Evolutionary conservation across 2,113 vertebrate species (phyloP).

Genomic region (Acanthisitta chloris): DNA sequence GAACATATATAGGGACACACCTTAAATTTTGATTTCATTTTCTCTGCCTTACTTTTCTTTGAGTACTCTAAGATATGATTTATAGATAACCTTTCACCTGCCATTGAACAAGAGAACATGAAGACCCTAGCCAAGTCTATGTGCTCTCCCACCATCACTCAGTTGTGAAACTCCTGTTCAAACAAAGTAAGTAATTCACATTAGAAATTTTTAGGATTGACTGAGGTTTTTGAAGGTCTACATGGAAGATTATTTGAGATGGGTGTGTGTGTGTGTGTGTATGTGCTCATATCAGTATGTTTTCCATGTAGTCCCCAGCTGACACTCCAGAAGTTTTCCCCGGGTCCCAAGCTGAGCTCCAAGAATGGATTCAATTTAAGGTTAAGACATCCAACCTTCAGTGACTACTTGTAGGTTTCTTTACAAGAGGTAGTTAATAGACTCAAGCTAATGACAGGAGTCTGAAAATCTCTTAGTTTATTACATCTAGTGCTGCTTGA

Average conservation of each 20-base stretch:
- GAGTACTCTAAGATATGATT: not conserved
- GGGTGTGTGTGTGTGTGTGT: rapidly evolving
- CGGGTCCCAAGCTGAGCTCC: not conserved
- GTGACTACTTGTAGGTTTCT: not conserved
- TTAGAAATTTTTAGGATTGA: not conserved
- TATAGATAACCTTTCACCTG: not conserved
- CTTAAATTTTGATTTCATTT: not conserved
- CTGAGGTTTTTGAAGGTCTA: not conserved
- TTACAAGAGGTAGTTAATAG: not conserved
- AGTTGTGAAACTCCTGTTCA: not conserved
- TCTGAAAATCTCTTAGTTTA: not conserved
- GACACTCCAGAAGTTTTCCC: not conserved
- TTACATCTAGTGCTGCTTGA: not conserved
- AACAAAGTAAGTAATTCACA: not conserved
- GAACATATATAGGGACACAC: not conserved
- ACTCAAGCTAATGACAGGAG: not conserved
- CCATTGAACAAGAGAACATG: not conserved
- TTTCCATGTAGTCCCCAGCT: not conserved
- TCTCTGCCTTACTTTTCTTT: not conserved
- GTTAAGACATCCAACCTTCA: not conserved
- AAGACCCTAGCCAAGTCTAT: not conserved
- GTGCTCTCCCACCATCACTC: not conserved
- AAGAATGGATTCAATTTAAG: not conserved
- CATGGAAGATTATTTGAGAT: not conserved
- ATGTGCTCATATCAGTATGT: not conserved